These are phyloP conservation scores for Palloptera scutellata DNA, from an alignment of 2,888 invertebrate species.

Conservation along the genomic window DNA sequence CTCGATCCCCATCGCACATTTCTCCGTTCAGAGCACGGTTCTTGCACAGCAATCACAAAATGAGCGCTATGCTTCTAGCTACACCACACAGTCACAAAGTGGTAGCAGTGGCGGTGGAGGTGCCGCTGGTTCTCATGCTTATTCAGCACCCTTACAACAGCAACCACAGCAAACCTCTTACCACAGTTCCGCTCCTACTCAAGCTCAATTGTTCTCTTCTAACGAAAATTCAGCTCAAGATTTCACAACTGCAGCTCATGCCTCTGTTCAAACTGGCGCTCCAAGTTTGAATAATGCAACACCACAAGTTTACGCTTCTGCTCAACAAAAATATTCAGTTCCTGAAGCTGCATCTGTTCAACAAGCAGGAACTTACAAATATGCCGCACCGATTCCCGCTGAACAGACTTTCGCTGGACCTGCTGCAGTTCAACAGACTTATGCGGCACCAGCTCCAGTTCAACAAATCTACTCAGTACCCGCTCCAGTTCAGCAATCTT, in stretches of 20 bases:
- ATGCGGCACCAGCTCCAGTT: slow-evolving; percentile 23
- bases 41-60: slow-evolving; percentile 28
- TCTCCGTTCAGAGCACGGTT: slow-evolving; percentile 40
- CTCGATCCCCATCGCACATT: slow-evolving; percentile 51
- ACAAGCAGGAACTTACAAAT: background rate
- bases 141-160: background rate
- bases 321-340: background rate
- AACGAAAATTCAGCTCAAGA: background rate
- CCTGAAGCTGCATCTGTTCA: slow-evolving; percentile 6
- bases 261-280: background rate
- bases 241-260: background rate
- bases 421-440: slow-evolving; percentile 27
- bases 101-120: background rate
- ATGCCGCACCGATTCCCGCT: slow-evolving; percentile 17
- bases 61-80: background rate
- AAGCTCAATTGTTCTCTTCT: background rate
- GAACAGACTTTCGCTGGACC: slow-evolving; percentile 13
- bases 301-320: too few species aligned
- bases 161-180: background rate
- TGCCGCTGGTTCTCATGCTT: background rate
- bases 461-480: slow-evolving; percentile 4
- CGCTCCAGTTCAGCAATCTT: background rate
- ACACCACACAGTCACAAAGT: background rate
- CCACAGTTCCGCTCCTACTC: background rate
- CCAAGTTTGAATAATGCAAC: background rate